Conservation (phyloP, 2,888 invertebrate genomes). For the Galerucella nymphaeae region DNA sequence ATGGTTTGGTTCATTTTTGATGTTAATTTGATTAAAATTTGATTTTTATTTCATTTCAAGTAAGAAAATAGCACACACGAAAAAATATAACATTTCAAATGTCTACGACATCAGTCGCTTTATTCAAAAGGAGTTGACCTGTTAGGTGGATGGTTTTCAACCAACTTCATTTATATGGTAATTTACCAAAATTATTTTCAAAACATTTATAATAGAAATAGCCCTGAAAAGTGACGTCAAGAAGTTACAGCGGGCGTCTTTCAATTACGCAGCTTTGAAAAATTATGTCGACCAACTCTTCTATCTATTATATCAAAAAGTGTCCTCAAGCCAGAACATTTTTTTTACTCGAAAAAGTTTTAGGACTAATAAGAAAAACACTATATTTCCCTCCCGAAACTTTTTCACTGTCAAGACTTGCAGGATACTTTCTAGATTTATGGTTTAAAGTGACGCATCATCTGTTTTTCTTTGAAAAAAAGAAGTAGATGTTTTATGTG, state of each 20-base stretch:
- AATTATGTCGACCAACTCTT: slow-evolving; percentile 16
- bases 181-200: background rate
- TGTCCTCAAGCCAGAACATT: slow-evolving; percentile 6
- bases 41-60: no score
- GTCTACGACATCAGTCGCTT: no score
- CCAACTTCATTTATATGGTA: background rate
- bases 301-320: slow-evolving; percentile 16
- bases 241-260: slow-evolving; percentile 5
- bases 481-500: slow-evolving; percentile 14
- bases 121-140: background rate
- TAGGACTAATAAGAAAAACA: slow-evolving; percentile 25
- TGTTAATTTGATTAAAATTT: no score
- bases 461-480: slow-evolving; percentile 28
- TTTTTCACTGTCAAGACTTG: slow-evolving; percentile 41
- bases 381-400: slow-evolving; percentile 27
- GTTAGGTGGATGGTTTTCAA: no score
- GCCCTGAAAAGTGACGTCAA: background rate
- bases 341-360: slow-evolving; percentile 20
- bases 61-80: no score
- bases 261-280: slow-evolving; percentile 20
- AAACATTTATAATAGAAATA: background rate
- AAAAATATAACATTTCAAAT: no score
- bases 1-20: no score
- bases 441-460: slow-evolving; percentile 41
- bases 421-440: slow-evolving; percentile 40